Percentiles rank a stretch among this genome's conserved stretches.
These are phyloP conservation scores for Clarias macrocephalus DNA, from an alignment of 2,113 vertebrate genomes.

Conservation along the genomic window DNA sequence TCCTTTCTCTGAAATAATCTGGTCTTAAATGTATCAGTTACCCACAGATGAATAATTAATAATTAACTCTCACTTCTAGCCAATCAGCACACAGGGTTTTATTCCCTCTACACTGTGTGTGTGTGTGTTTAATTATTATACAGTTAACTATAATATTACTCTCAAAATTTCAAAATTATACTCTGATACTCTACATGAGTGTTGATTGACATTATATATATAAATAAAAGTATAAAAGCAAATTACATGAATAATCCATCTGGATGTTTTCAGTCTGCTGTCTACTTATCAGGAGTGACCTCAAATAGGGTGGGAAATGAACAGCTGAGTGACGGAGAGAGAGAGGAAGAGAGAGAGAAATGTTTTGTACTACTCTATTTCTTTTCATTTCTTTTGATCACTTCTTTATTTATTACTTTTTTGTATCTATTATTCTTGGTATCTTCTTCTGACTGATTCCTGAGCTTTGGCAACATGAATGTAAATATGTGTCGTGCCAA, in stretches of 20 bases:
- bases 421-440: no score
- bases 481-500: no score
- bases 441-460: no score
- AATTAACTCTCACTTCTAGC: conserved; percentile 9
- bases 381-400: no score
- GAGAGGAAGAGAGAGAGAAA: background rate
- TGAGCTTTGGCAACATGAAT: no score
- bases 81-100: background rate
- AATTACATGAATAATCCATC: background rate
- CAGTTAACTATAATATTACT: background rate
- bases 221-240: background rate
- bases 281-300: background rate
- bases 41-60: conserved; percentile 3
- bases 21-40: background rate
- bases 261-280: background rate
- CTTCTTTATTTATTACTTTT: no score
- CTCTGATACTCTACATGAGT: no score
- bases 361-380: no score
- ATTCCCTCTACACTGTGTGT: background rate
- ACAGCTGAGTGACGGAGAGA: background rate
- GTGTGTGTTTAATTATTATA: background rate
- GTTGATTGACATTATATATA: background rate
- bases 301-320: conserved; percentile 17
- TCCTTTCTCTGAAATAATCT: background rate
- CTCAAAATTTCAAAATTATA: background rate